Conservation (phyloP, 2,888 invertebrate genomes). For the Megalurothrips usitatus region DNA sequence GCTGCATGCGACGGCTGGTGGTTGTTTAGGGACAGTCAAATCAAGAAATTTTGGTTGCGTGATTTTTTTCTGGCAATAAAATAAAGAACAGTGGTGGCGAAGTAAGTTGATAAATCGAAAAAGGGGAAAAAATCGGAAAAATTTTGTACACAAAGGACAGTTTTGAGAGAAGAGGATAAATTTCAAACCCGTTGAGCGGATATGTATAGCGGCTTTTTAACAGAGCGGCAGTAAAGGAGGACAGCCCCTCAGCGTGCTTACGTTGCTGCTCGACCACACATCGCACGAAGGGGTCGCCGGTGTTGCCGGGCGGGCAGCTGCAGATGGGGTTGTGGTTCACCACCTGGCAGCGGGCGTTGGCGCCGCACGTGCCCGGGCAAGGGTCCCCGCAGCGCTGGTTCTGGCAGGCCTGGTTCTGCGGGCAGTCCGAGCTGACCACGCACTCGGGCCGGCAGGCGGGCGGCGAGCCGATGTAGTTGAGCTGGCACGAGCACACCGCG, state of each 20-base stretch:
- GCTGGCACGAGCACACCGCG: constrained; percentile 59
- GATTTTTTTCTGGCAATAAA: neutral
- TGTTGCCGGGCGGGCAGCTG: constrained; percentile 57
- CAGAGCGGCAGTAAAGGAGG: constrained; percentile 27
- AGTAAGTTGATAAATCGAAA: neutral
- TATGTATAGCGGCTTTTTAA: neutral
- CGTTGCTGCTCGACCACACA: constrained; percentile 45
- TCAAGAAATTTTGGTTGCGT: neutral
- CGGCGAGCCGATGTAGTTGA: constrained; percentile 60
- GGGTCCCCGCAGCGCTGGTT: constrained; percentile 63
- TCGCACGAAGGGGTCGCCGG: constrained; percentile 60
- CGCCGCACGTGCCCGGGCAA: constrained; percentile 62
- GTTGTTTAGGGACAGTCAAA: neutral
- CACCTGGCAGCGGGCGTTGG: constrained; percentile 61
- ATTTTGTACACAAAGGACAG: neutral
- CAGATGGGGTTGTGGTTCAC: constrained; percentile 66
- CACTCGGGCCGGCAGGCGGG: constrained; percentile 63
- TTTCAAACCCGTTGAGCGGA: neutral
- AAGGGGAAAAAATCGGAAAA: neutral
- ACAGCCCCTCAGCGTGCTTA: constrained; percentile 40
- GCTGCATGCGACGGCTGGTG: no score
- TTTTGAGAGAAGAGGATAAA: neutral
- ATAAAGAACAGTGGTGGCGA: neutral
- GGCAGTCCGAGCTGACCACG: constrained; percentile 61
- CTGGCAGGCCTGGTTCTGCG: constrained; percentile 58